These are phyloP conservation scores for Ploceus nigricollis DNA, from an alignment of 2,113 vertebrate species.

Conservation along the genomic window DNA sequence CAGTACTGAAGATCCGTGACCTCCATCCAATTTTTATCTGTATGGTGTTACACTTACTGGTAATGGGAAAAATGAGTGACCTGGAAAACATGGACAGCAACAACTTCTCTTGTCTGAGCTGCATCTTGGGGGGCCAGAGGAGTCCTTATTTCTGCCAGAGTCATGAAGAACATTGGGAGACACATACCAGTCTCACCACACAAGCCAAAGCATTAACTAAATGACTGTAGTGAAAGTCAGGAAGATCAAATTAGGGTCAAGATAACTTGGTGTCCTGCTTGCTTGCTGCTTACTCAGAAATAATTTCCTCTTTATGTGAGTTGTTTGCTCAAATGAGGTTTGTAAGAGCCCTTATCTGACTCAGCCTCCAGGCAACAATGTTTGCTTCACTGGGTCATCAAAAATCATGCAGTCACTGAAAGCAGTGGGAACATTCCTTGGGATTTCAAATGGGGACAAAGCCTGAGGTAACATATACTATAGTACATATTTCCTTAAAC, in stretches of 20 bases:
- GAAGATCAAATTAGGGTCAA: background rate
- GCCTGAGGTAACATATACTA: background rate
- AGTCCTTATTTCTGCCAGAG: background rate
- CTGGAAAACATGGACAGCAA: background rate
- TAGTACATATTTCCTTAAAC: background rate
- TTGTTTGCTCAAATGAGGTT: background rate
- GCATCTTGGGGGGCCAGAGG: background rate
- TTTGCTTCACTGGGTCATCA: background rate
- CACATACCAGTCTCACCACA: background rate
- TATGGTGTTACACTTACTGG: background rate
- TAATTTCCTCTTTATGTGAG: constrained; percentile 5
- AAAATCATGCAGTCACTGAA: background rate
- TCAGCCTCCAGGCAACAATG: background rate
- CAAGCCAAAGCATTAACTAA: background rate
- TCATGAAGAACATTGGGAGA: background rate
- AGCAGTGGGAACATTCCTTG: background rate
- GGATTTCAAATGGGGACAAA: background rate
- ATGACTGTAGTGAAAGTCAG: background rate
- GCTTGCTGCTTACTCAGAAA: background rate
- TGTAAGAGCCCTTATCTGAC: background rate
- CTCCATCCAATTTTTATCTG: background rate
- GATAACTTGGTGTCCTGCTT: background rate
- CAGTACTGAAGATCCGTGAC: background rate
- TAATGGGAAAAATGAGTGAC: background rate
- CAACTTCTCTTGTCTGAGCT: background rate